Evolutionary conservation across 2,888 invertebrate genomes (phyloP).

Genomic region (Melanostoma mellinum): DNA sequence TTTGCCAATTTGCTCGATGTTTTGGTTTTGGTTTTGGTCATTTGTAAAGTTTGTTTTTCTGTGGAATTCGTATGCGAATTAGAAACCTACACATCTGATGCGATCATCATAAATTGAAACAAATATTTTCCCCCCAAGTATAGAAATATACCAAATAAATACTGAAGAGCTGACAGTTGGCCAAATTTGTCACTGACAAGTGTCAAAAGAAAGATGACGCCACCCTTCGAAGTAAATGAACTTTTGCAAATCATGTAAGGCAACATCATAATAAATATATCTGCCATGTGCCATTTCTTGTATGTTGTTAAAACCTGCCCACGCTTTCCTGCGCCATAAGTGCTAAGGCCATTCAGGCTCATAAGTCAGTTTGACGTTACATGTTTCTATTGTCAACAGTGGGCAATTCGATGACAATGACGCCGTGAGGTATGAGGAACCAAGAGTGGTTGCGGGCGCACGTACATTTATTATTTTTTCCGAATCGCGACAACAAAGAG

Average conservation of each 20-base stretch:
- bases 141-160: constrained; percentile 7
- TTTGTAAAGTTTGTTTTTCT: constrained; percentile 2
- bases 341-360: constrained; percentile 31
- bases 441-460: constrained; percentile 54
- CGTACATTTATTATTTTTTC: constrained; percentile 38
- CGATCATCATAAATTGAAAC: constrained; percentile 28
- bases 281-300: background rate
- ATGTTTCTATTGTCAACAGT: constrained; percentile 51
- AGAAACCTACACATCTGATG: constrained; percentile 21
- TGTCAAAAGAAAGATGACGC: constrained; percentile 29
- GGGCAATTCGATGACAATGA: constrained; percentile 40
- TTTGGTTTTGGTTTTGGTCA: constrained; percentile 18
- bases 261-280: background rate
- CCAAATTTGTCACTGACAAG: constrained; percentile 27
- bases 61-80: constrained; percentile 28
- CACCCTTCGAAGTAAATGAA: constrained; percentile 32
- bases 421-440: constrained; percentile 54
- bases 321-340: constrained; percentile 50
- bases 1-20: background rate
- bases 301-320: constrained; percentile 17
- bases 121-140: constrained; percentile 40
- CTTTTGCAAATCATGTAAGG: constrained; percentile 10
- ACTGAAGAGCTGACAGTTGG: constrained; percentile 15
- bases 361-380: constrained; percentile 54
- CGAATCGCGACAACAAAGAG: constrained; percentile 25